Conservation (phyloP, 2,888 invertebrate species). For the Psylliodes chrysocephalus region DNA sequence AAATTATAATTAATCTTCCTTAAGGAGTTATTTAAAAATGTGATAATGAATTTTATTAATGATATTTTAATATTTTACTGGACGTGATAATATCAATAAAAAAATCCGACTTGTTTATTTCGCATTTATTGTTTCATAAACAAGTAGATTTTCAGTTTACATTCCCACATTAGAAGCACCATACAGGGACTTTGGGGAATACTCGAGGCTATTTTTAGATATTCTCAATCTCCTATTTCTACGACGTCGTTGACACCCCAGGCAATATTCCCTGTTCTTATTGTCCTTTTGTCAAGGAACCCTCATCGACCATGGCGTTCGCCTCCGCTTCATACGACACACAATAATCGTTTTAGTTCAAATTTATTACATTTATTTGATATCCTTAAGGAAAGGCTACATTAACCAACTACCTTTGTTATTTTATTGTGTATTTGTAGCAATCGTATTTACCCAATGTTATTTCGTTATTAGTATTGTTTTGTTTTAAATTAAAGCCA, state of each 20-base stretch:
- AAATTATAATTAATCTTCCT: too few species aligned
- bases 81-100: too few species aligned
- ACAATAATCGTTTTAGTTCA: constrained; percentile 24
- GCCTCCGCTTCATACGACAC: constrained; percentile 18
- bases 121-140: too few species aligned
- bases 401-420: constrained; percentile 11
- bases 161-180: not conserved
- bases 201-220: constrained; percentile 14
- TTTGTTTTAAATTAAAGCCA: not conserved
- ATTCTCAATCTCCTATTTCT: constrained; percentile 26
- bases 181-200: not conserved
- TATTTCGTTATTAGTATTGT: not conserved
- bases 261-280: constrained; percentile 28
- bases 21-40: too few species aligned
- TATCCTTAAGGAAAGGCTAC: constrained; percentile 1
- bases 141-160: not conserved
- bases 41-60: too few species aligned
- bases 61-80: too few species aligned
- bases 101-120: too few species aligned
- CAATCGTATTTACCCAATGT: not conserved
- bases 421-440: not conserved
- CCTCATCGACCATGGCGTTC: constrained; percentile 22
- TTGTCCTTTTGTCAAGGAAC: constrained; percentile 29
- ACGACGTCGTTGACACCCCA: constrained; percentile 11
- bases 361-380: constrained; percentile 25